These are phyloP conservation scores for Cromileptes altivelis DNA, from an alignment of 2,113 vertebrate species.

Conservation along the genomic window DNA sequence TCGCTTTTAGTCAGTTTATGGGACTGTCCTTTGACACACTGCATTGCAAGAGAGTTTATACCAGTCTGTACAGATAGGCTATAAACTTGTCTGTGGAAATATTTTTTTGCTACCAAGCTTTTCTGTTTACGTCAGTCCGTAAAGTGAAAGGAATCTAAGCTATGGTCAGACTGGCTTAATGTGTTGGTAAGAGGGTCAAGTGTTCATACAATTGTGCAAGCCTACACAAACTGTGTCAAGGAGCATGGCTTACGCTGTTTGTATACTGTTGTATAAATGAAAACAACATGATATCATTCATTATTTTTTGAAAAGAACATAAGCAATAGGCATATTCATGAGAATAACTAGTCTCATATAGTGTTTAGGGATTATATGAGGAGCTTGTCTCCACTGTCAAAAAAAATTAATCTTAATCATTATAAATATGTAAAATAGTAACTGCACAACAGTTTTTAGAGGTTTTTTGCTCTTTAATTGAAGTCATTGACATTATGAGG, in stretches of 20 bases:
- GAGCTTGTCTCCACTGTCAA: background rate
- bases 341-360: background rate
- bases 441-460: background rate
- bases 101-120: background rate
- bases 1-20: background rate
- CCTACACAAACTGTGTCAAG: slow-evolving; percentile 34
- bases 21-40: background rate
- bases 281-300: background rate
- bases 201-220: slow-evolving; percentile 17
- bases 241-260: slow-evolving; percentile 9
- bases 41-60: background rate
- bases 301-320: background rate
- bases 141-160: slow-evolving; percentile 29
- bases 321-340: background rate
- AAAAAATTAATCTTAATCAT: background rate
- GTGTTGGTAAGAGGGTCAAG: slow-evolving; percentile 35
- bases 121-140: background rate
- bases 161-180: slow-evolving; percentile 37
- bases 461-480: background rate
- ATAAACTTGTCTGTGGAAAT: background rate
- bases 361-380: background rate
- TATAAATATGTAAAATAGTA: background rate
- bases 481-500: background rate
- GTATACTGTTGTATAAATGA: background rate
- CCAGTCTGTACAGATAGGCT: background rate